Conservation (phyloP, 2,888 invertebrate species). For the Tachystola acroxantha region DNA sequence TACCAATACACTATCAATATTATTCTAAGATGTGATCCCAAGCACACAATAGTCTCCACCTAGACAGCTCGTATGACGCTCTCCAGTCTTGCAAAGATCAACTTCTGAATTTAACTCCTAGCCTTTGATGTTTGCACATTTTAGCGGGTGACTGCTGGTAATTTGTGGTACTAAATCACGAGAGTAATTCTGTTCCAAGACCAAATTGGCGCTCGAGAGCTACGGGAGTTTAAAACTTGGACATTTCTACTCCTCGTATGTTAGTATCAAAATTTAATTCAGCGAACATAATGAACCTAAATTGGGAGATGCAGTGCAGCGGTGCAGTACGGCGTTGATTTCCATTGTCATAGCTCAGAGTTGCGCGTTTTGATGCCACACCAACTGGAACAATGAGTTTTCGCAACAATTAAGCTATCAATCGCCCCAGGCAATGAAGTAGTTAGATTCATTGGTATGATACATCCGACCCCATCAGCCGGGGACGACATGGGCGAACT, state of each 20-base stretch:
- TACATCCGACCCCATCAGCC: too few species aligned
- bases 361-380: constrained; percentile 15
- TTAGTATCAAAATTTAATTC: constrained; percentile 14
- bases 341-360: constrained; percentile 22
- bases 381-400: constrained; percentile 19
- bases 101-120: constrained; percentile 9
- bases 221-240: constrained; percentile 22
- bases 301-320: constrained; percentile 5
- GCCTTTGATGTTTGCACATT: constrained; percentile 13
- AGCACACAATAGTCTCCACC: not conserved
- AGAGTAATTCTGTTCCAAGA: constrained; percentile 20
- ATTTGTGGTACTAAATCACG: constrained; percentile 11
- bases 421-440: constrained; percentile 1
- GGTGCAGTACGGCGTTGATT: constrained; percentile 10
- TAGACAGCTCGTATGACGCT: too few species aligned
- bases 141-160: constrained; percentile 6
- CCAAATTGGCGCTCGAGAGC: constrained; percentile 13
- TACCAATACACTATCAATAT: constrained; percentile 9
- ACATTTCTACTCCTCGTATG: constrained; percentile 16
- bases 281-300: constrained; percentile 2
- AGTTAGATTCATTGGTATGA: too few species aligned
- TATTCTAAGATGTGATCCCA: not conserved
- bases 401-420: constrained; percentile 15
- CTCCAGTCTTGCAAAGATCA: not conserved
- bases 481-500: too few species aligned